These are phyloP conservation scores for Ruditapes philippinarum DNA, from an alignment of 1,140 invertebrate genomes.

Conservation along the genomic window DNA sequence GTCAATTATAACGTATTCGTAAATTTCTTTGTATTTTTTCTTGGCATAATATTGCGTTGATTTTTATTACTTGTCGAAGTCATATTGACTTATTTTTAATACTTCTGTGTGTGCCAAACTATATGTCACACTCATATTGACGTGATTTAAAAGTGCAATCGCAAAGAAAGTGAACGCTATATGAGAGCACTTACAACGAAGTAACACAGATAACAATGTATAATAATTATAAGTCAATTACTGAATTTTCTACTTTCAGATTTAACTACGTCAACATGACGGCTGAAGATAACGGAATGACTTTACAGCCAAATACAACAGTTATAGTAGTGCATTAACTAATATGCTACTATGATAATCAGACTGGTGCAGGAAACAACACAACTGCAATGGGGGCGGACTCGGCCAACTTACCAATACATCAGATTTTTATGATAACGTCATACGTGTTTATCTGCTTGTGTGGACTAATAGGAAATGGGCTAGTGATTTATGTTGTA, in stretches of 20 bases:
- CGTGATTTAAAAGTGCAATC: no score
- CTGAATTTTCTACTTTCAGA: constrained; percentile 8
- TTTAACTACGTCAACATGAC: constrained; percentile 9
- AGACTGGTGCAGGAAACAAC: not conserved
- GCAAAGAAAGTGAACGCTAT: no score
- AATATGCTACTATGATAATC: constrained; percentile 1
- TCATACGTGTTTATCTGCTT: constrained; percentile 92
- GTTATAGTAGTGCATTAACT: not conserved
- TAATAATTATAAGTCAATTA: no score
- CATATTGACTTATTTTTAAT: no score
- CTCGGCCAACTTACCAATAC: not conserved
- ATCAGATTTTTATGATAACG: constrained; percentile 59
- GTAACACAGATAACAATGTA: no score
- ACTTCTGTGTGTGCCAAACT: no score
- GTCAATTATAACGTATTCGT: no score
- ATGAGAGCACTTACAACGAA: no score
- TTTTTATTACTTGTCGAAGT: no score
- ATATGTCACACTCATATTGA: no score
- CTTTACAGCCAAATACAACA: constrained; percentile 14
- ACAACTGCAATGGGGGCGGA: not conserved
- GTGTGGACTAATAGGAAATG: constrained; percentile 96
- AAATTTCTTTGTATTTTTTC: no score
- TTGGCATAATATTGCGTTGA: no score
- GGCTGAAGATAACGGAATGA: not conserved
- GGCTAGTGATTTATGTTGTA: constrained; percentile 98